Percentiles rank a stretch among this genome's conserved stretches.
phyloP scores from a whole-genome alignment of 2,888 invertebrate genomes.

The Oligia strigilis region DNA sequence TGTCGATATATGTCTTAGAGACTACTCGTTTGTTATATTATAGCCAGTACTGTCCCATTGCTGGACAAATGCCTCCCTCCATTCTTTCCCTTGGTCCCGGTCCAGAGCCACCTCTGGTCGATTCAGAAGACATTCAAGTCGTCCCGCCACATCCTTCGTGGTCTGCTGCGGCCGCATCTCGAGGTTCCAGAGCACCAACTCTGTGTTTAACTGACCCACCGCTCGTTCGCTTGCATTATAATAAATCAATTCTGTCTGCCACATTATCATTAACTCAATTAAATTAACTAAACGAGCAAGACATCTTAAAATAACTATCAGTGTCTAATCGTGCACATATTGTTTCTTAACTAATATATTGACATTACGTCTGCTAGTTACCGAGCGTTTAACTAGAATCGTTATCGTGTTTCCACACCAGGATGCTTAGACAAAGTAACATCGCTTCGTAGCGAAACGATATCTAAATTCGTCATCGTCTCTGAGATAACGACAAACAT shows the following conservation, averaged over 20 bases:
- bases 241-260: background rate
- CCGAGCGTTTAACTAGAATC: background rate
- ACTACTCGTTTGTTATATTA: background rate
- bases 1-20: background rate
- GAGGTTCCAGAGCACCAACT: background rate
- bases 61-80: background rate
- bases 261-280: background rate
- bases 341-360: constrained; percentile 2
- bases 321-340: background rate
- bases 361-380: background rate
- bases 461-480: too few relatives aligned
- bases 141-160: too few relatives aligned
- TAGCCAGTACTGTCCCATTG: too few relatives aligned
- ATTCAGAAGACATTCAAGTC: background rate
- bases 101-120: background rate
- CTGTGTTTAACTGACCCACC: background rate
- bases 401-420: constrained; percentile 49
- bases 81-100: too few relatives aligned
- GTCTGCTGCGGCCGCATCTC: too few relatives aligned
- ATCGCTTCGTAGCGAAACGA: too few relatives aligned
- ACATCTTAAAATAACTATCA: background rate
- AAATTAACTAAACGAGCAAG: constrained; percentile 7
- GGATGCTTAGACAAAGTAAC: too few relatives aligned
- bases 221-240: background rate
- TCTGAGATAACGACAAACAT: too few relatives aligned